Evolutionary conservation across 1,140 invertebrate genomes (phyloP).

Genomic region (Diabrotica virgifera): DNA sequence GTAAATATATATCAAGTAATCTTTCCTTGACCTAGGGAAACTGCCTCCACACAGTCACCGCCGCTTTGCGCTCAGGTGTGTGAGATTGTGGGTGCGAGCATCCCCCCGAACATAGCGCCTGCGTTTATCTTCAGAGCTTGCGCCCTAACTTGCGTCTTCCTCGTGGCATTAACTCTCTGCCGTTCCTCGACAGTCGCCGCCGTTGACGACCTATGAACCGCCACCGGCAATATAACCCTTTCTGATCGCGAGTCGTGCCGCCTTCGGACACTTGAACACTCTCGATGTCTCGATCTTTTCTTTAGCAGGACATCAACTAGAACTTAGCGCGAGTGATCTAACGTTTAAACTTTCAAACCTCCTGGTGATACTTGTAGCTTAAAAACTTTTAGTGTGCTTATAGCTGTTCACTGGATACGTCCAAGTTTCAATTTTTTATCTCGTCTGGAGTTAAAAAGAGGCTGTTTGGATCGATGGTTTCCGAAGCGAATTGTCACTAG

Average conservation of each 20-base stretch:
- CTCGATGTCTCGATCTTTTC: neutral
- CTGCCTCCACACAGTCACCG: neutral
- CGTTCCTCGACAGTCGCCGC: slow-evolving; percentile 46
- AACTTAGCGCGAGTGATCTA: slow-evolving; percentile 20
- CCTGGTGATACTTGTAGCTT: slow-evolving; percentile 17
- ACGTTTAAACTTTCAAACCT: slow-evolving; percentile 4
- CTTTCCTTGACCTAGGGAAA: slow-evolving; percentile 6
- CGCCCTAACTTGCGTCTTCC: slow-evolving; percentile 34
- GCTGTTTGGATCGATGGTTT: slow-evolving; percentile 44
- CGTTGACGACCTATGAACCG: slow-evolving; percentile 40
- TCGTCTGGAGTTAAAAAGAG: slow-evolving; percentile 28
- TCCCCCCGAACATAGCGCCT: slow-evolving; percentile 30
- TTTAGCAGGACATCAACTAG: slow-evolving; percentile 5
- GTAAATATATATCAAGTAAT: too few species aligned
- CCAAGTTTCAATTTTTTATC: slow-evolving; percentile 11
- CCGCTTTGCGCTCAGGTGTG: slow-evolving; percentile 33
- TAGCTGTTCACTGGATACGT: slow-evolving; percentile 21
- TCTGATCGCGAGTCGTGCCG: slow-evolving; percentile 28
- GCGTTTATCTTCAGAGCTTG: slow-evolving; percentile 35
- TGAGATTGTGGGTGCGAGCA: slow-evolving; percentile 31
- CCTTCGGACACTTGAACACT: neutral
- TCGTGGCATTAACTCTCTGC: slow-evolving; percentile 43
- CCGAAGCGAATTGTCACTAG: slow-evolving; percentile 36
- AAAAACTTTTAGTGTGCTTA: slow-evolving; percentile 5
- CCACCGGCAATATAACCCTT: slow-evolving; percentile 39